Percentiles rank a stretch among this genome's conserved stretches.
phyloP scores from a whole-genome alignment of 2,888 invertebrate species.

The Adineta ricciae region DNA sequence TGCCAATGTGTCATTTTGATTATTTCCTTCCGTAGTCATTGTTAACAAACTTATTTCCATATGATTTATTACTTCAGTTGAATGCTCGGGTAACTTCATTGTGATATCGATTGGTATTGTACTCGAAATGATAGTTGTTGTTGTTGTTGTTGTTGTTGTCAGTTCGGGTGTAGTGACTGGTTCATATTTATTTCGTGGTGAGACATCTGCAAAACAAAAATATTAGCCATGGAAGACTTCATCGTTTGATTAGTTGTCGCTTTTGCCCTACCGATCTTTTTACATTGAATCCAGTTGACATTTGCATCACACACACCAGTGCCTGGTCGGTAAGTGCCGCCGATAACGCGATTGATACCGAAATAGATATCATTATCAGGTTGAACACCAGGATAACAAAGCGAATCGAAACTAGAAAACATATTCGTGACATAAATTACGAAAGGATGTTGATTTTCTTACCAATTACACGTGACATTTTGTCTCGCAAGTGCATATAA shows the following conservation, averaged over 20 bases:
- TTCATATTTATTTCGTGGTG: background rate
- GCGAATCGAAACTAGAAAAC: conserved; percentile 25
- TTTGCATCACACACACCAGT: conserved; percentile 26
- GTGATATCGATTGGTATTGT: background rate
- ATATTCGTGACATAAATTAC: too few relatives aligned
- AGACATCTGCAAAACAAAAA: background rate
- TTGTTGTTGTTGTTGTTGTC: background rate
- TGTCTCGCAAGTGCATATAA: conserved; percentile 29
- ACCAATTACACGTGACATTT: conserved; percentile 34
- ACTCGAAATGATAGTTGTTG: background rate
- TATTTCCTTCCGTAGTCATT: background rate
- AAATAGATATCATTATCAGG: conserved; percentile 32
- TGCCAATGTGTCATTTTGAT: background rate
- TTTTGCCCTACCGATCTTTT: background rate
- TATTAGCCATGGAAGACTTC: background rate
- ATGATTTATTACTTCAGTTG: background rate
- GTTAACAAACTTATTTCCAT: background rate
- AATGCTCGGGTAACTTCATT: background rate
- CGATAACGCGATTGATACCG: conserved; percentile 33
- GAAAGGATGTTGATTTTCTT: background rate
- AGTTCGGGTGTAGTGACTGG: background rate
- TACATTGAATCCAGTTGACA: conserved; percentile 29
- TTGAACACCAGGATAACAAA: conserved; percentile 26
- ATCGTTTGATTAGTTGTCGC: background rate
- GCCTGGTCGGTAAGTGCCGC: conserved; percentile 32